These are phyloP conservation scores for Liolophura sinensis DNA, from an alignment of 1,140 invertebrate genomes.

Conservation along the genomic window DNA sequence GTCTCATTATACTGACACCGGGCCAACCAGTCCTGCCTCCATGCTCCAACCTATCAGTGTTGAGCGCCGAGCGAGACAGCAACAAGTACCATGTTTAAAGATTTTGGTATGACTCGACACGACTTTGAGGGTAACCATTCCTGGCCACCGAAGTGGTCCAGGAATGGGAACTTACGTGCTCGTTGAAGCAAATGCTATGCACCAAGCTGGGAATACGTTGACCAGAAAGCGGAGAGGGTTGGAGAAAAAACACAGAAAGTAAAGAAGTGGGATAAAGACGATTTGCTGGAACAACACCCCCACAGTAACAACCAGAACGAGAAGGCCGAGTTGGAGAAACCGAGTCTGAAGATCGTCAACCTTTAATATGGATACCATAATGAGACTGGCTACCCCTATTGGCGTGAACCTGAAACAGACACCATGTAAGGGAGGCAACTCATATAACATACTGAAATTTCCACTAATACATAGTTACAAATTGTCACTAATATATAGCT, in stretches of 20 bases:
- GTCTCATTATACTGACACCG: no score
- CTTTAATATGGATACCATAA: conserved; percentile 84
- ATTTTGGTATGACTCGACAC: no score
- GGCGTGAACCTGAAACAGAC: conserved; percentile 72
- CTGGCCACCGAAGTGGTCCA: not conserved
- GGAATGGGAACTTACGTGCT: conserved; percentile 60
- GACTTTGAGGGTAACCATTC: no score
- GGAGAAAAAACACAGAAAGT: conserved; percentile 78
- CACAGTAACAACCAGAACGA: conserved; percentile 78
- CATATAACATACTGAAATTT: no score
- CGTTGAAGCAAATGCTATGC: conserved; percentile 90
- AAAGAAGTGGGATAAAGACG: conserved; percentile 80
- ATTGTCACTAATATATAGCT: no score
- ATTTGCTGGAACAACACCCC: conserved; percentile 86
- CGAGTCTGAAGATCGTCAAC: conserved; percentile 77
- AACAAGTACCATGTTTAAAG: no score
- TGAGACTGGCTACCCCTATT: conserved; percentile 85
- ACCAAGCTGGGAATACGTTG: conserved; percentile 79
- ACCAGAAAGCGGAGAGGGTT: conserved; percentile 86
- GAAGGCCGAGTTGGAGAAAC: conserved; percentile 82
- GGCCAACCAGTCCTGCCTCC: no score
- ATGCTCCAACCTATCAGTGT: no score
- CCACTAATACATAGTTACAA: no score
- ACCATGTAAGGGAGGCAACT: no score
- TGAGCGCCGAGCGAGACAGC: no score